Evolutionary conservation across 2,888 invertebrate genomes (phyloP).

Genomic region (Panzeria rudis): DNA sequence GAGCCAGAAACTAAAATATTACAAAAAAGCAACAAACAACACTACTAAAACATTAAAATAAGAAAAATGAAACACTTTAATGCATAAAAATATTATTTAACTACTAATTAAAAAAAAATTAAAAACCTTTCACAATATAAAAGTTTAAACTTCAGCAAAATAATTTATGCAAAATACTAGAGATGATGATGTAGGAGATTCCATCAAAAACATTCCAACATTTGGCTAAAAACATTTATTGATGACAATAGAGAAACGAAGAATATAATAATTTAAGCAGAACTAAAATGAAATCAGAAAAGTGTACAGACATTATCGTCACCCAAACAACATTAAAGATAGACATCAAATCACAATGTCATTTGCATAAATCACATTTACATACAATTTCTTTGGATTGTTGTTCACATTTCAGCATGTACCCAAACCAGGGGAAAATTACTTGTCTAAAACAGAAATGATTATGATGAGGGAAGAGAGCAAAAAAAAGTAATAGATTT

Average conservation of each 20-base stretch:
- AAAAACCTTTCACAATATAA: not conserved
- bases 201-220: slow-evolving; percentile 40
- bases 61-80: slow-evolving; percentile 5
- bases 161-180: slow-evolving; percentile 62
- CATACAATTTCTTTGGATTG: slow-evolving; percentile 55
- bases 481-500: not conserved
- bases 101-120: slow-evolving; percentile 25
- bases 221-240: slow-evolving; percentile 22
- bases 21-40: slow-evolving; percentile 64
- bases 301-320: slow-evolving; percentile 17
- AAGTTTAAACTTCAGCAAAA: slow-evolving; percentile 54
- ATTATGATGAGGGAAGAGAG: slow-evolving; percentile 9
- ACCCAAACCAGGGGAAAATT: not conserved
- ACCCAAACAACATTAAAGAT: slow-evolving; percentile 52
- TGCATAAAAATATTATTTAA: slow-evolving; percentile 25
- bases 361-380: slow-evolving; percentile 74
- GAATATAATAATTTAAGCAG: slow-evolving; percentile 28
- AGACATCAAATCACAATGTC: slow-evolving; percentile 70
- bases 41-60: slow-evolving; percentile 44
- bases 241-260: not conserved
- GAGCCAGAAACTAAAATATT: slow-evolving; percentile 77
- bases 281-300: not conserved
- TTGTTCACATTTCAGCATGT: slow-evolving; percentile 28
- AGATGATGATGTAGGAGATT: slow-evolving; percentile 24
- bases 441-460: slow-evolving; percentile 40